These are phyloP conservation scores for Micronycteris hirsuta DNA, from an alignment of 2,113 vertebrate genomes.

Conservation along the genomic window DNA sequence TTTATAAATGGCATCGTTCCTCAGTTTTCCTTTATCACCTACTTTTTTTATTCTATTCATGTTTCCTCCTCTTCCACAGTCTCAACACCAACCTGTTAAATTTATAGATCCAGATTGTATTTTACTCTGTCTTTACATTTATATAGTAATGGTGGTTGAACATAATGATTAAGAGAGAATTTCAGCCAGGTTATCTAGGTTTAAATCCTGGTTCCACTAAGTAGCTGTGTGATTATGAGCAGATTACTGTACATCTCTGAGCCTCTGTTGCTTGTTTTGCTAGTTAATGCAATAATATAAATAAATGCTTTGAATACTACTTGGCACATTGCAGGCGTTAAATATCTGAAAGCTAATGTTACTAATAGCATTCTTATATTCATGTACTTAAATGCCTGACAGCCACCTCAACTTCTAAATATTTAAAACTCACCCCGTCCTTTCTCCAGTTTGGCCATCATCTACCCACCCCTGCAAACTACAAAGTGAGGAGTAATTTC, in stretches of 20 bases:
- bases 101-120: not conserved
- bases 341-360: not conserved
- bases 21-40: not conserved
- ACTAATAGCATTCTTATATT: not conserved
- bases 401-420: not conserved
- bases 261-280: not conserved
- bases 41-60: not conserved
- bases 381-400: not conserved
- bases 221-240: not conserved
- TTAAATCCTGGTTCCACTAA: not conserved
- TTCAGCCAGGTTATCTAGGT: not conserved
- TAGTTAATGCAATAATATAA: not conserved
- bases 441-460: not conserved
- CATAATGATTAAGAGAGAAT: not conserved
- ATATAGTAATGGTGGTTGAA: not conserved
- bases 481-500: not conserved
- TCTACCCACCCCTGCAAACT: not conserved
- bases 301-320: not conserved
- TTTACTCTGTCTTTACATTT: not conserved
- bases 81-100: not conserved
- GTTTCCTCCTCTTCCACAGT: not conserved
- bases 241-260: not conserved
- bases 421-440: not conserved
- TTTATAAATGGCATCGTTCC: not conserved
- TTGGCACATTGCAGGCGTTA: not conserved